phyloP scores from a whole-genome alignment of 2,888 invertebrate species.

The Yponomeuta sedellus region DNA sequence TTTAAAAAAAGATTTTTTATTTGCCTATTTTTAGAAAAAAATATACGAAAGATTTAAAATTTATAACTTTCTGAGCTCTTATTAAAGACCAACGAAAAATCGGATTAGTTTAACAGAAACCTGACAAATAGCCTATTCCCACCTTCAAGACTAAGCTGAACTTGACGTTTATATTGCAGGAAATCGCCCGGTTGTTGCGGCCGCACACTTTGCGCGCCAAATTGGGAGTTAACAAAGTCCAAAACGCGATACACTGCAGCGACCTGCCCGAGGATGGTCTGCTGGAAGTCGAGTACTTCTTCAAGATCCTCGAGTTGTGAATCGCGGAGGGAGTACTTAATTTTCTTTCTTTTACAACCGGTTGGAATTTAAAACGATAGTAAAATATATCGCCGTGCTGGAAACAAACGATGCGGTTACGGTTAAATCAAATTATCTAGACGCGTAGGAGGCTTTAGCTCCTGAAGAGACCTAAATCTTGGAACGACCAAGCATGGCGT shows the following conservation, averaged over 20 bases:
- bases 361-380: neutral
- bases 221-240: constrained; percentile 87
- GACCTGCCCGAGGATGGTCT: constrained; percentile 92
- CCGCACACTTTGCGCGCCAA: constrained; percentile 90
- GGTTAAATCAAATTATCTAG: neutral
- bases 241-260: constrained; percentile 95
- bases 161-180: constrained; percentile 61
- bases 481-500: no score
- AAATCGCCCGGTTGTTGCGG: constrained; percentile 88
- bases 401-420: neutral
- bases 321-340: constrained; percentile 29
- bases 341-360: neutral
- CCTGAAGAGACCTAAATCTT: no score
- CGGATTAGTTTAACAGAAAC: no score
- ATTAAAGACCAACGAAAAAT: no score
- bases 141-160: no score
- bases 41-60: no score
- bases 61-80: no score
- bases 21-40: no score
- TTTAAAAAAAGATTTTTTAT: no score
- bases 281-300: constrained; percentile 89
- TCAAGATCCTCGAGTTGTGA: constrained; percentile 79
- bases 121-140: no score
- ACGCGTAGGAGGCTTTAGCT: neutral
- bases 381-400: neutral